Conservation (phyloP, 2,797 vertebrate species). For the Bovichtus diacanthus region DNA sequence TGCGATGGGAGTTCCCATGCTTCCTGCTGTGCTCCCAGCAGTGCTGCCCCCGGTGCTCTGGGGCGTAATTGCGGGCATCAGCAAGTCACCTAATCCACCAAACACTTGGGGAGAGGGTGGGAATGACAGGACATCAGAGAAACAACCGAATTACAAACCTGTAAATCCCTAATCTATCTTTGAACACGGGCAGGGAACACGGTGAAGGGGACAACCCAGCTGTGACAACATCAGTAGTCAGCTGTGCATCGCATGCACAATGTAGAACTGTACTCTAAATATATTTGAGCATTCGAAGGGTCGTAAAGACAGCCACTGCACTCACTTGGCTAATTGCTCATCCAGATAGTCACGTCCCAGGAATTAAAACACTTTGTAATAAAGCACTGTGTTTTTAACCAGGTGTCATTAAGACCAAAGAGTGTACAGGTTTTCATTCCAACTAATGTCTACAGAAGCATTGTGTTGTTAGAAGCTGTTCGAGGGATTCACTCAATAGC, state of each 20-base stretch:
- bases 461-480: background rate
- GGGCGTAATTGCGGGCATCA: slow-evolving; percentile 95
- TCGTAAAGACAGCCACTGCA: slow-evolving; percentile 11
- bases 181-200: slow-evolving; percentile 34
- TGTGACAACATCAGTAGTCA: slow-evolving; percentile 20
- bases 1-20: slow-evolving; percentile 70
- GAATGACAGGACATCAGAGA: slow-evolving; percentile 46
- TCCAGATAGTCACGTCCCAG: slow-evolving; percentile 8
- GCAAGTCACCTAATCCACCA: slow-evolving; percentile 96
- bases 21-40: slow-evolving; percentile 74
- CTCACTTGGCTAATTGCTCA: slow-evolving; percentile 5
- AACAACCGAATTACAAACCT: slow-evolving; percentile 54
- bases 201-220: slow-evolving; percentile 33
- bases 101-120: slow-evolving; percentile 86
- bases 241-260: slow-evolving; percentile 56
- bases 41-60: slow-evolving; percentile 89
- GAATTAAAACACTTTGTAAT: background rate
- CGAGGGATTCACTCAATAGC: background rate
- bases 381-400: slow-evolving; percentile 32
- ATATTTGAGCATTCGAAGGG: slow-evolving; percentile 38
- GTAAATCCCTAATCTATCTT: slow-evolving; percentile 32
- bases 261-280: slow-evolving; percentile 3
- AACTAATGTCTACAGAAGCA: background rate
- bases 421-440: slow-evolving; percentile 38
- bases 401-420: slow-evolving; percentile 53